Evolutionary conservation across 2,113 vertebrate species (phyloP), one percentile per base, ranked within the genome.

Genomic region (Anolis sagrei): DNA sequence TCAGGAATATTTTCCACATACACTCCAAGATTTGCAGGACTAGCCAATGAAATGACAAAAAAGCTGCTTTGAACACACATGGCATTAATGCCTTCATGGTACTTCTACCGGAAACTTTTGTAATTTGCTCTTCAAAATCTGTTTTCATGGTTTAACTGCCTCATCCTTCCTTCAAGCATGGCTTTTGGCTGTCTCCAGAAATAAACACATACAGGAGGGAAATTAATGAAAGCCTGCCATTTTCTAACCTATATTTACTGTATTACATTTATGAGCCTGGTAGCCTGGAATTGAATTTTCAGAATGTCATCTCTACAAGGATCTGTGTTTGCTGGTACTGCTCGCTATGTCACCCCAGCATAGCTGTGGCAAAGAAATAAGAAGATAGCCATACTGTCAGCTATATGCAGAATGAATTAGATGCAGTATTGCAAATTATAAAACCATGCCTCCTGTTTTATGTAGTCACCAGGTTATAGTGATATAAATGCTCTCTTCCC

Each of bases 381-480:
- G 10, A 2, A 61, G n/a, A 84, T 61, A 7, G 1, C 0, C 75
- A 19, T 61, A 1, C 80, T 87, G 89, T 10, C 69, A 80, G 11
- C 32, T 0, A 1, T 69, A 39, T 61, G 1, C 0, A 9, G 34
- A 84, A 86, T 69, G 74, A 90, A 91, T 84, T 77, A 87, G 86
- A 87, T 39, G 14, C 0, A 82, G 39, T 16, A 64, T 70, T 51
- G 87, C 72, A 68, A 83, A 64, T 10, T 87, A 6, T 70, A 34
- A 36, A 73, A 21, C 7, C 85, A 69, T 84, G 86, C 84, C 86
- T 73, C 73, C 72, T 83, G 91, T 78, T 61, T 87, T 39, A 51
- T 25, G 27, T 76, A 10, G 27, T 70, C 25, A 29, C 62, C 39
- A 62, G 49, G 25, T 36, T 32, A 9, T 29, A 27, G n/a, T 14